Evolutionary conservation across 2,888 invertebrate species (phyloP), one percentile per base, ranked within the genome.

Genomic region (Mythimna ferrago): DNA sequence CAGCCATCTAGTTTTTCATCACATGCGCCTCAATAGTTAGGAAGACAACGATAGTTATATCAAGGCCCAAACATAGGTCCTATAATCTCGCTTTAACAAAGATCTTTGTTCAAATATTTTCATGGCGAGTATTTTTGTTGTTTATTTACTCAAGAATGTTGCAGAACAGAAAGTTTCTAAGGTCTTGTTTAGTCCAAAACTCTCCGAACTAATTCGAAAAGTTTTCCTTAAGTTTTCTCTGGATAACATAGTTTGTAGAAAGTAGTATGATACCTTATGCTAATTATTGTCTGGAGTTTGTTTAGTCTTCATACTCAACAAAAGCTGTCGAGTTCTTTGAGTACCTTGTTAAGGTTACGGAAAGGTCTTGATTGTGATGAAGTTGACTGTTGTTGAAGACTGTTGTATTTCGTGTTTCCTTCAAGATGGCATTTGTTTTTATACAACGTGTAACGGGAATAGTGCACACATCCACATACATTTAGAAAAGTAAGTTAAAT

Each of bases 151-250:
- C 32, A 54, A 73, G n/a, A 65, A 62, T 48, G 16, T 62, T 68
- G 54, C 41, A n/a, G 16, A 51, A 19, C 6, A 9, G 5, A 61
- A 56, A 64, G 41, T 74, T 77, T 56, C 10, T 3, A 61, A 67
- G 26, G 32, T 44, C 54, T 26, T 38, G 41, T 75, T 75, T 35
- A 35, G 53, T 41, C 26, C 35, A 26, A 44, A 76, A 76, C 10
- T 58, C 10, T 58, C 63, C 7, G n/a, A 41, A 66, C 54, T 38
- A 76, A 70, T 56, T 56, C 19, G 26, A 76, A 56, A 26, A 66
- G 58, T 60, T 76, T 48, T 21, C 14, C 6, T 32, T 16, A 69
- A 63, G 57, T 66, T 81, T 61, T 35, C 9, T 58, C 54, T 58
- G 54, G 14, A 58, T 56, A 66, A 44, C 51, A 58, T 14, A 53